Base-by-base conservation (phyloP, 2,113 vertebrate species). In the Peromyscus leucopus region DNA sequence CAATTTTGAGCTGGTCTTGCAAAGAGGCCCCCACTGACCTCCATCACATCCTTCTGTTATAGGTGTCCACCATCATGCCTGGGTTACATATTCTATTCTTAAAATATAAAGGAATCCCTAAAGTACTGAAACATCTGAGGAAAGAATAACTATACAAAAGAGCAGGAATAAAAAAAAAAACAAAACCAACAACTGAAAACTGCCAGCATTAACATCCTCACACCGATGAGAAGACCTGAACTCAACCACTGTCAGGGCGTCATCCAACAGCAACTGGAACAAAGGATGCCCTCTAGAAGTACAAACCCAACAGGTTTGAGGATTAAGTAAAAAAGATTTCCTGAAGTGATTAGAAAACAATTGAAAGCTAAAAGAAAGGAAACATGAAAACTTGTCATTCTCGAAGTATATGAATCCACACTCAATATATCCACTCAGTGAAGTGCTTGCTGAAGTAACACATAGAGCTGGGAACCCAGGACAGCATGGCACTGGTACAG, bases 321-420 rank as follows among this genome's bases (percentile, higher is more conserved):
- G 31, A 92, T n/a, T 79, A 85, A 95, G 36, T 88, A 36, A 72
- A 93, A 61, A 57, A 82, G 57, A 71, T 93, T 92, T 84, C 48
- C 26, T 85, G 84, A 72, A 96, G 0, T 86, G 31, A 86, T 65
- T 59, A 82, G 8, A 80, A 36, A 74, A 95, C 89, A 93, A 91
- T 46, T 76, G 36, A 93, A 89, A 93, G 61, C 65, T 28, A 42
- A 86, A 31, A 75, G 48, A 95, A 94, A 89, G 15, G 67, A 94
- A 84, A 94, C 31, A 59, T 22, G 24, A 90, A 74, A 83, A 75
- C 31, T 90, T 39, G 63, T 59, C 55, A 69, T 87, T 83, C 87
- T 1, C 33, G 57, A 91, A 67, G 36, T 28, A 86, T 33, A 22
- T 36, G 33, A 59, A 28, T 80, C 33, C 84, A 79, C 28, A 57